These are phyloP conservation scores for Siniperca obscura DNA, from an alignment of 2,797 vertebrate species.

Conservation along the genomic window DNA sequence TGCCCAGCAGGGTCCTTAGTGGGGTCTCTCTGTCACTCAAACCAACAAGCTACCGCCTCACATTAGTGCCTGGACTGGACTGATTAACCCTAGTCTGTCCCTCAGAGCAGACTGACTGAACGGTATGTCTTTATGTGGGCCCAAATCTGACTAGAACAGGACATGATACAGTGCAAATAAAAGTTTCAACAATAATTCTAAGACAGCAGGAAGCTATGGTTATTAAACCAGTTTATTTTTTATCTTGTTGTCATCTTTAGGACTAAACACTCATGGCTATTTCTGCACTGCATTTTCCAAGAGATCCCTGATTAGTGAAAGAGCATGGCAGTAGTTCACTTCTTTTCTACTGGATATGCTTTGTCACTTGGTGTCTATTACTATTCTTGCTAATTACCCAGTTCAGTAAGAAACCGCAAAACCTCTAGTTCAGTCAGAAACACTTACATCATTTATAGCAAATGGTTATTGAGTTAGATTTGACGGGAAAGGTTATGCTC, in stretches of 20 bases:
- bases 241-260: neutral
- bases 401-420: neutral
- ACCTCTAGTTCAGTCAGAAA: neutral
- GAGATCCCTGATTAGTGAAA: neutral
- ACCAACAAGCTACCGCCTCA: conserved; percentile 39
- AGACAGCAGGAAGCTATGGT: neutral
- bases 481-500: neutral
- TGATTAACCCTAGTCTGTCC: conserved; percentile 57
- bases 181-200: neutral
- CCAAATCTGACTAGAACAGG: neutral
- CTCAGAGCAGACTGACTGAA: neutral
- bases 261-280: neutral
- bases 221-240: neutral
- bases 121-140: neutral
- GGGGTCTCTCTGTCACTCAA: conserved; percentile 72
- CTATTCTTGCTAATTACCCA: neutral
- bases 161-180: neutral
- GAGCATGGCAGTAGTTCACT: no score
- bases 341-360: neutral
- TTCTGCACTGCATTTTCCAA: neutral
- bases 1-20: conserved; percentile 61
- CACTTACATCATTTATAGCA: neutral
- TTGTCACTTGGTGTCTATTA: neutral
- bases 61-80: conserved; percentile 37
- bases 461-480: neutral